Percentiles rank a stretch among this genome's conserved stretches.
These are phyloP conservation scores for Megalops atlanticus DNA, from an alignment of 2,113 vertebrate genomes.

Conservation along the genomic window DNA sequence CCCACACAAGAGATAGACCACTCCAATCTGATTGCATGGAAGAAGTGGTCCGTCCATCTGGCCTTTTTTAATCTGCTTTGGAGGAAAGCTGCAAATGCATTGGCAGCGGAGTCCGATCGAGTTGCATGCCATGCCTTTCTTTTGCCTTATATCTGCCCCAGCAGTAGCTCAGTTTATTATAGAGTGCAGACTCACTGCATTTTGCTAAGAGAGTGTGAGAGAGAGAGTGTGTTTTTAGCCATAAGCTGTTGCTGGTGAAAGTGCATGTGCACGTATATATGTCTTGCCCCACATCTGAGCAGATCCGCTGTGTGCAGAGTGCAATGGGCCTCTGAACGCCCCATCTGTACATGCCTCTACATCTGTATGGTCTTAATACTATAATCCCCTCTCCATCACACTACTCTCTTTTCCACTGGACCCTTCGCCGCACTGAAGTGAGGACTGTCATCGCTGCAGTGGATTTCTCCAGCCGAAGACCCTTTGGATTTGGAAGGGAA, in stretches of 20 bases:
- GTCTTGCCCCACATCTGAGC: not conserved
- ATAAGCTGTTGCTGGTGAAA: not conserved
- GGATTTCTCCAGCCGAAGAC: not conserved
- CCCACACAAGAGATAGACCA: not conserved
- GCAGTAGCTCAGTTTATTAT: not conserved
- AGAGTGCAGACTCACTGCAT: not conserved
- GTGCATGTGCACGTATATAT: not conserved
- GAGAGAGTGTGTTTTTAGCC: too few relatives aligned
- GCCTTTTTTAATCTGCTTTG: slow-evolving; percentile 65
- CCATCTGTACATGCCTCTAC: slow-evolving; percentile 52
- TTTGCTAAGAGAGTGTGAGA: not conserved
- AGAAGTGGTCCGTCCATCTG: slow-evolving; percentile 54
- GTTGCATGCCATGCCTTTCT: not conserved
- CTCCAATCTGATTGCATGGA: slow-evolving; percentile 7
- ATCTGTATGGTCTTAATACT: slow-evolving; percentile 69
- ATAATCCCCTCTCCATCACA: slow-evolving; percentile 61
- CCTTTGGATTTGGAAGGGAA: not conserved
- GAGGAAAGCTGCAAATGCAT: slow-evolving; percentile 31
- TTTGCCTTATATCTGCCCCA: not conserved
- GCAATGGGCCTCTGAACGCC: not conserved
- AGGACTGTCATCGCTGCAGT: not conserved
- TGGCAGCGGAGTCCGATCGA: not conserved
- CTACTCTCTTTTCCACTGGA: not conserved
- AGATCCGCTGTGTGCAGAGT: not conserved
- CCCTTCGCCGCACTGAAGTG: slow-evolving; percentile 43